phyloP scores from a whole-genome alignment of 2,113 vertebrate species.

The Bucco capensis region DNA sequence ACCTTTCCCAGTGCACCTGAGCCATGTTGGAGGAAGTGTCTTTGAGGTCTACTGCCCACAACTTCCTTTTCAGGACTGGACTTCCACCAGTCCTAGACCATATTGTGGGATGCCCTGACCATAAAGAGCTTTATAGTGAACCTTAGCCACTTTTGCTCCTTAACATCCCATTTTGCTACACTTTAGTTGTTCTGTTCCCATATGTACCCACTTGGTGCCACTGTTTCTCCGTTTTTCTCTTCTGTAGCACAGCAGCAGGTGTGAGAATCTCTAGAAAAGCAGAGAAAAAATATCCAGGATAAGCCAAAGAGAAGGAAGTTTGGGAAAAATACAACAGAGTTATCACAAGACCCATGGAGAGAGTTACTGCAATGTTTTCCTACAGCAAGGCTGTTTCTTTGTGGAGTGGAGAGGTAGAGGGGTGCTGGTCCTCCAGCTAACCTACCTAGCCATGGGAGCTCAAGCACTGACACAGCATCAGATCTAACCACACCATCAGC shows the following conservation, averaged over 20 bases:
- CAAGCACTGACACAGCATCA: not conserved
- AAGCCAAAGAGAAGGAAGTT: not conserved
- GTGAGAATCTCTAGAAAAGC: not conserved
- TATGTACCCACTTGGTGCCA: not conserved
- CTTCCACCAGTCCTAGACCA: not conserved
- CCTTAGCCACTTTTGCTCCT: not conserved
- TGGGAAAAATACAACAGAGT: not conserved
- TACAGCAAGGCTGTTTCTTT: not conserved
- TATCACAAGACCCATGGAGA: not conserved
- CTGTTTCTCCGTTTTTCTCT: not conserved
- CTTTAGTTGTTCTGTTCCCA: not conserved
- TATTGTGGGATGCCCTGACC: not conserved
- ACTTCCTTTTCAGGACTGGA: not conserved
- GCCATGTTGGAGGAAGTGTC: not conserved
- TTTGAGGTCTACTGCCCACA: not conserved
- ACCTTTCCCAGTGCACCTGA: not conserved
- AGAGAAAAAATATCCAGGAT: too few species aligned
- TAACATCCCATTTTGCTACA: not conserved
- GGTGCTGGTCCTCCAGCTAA: not conserved
- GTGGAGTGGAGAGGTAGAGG: not conserved
- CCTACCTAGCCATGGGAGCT: not conserved
- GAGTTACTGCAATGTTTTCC: not conserved
- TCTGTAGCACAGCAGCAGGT: not conserved
- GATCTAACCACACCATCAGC: not conserved
- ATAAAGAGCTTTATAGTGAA: accelerated